A percentile compares a stretch with the other conserved stretches of the same genome.
These are phyloP conservation scores for Hiodon alosoides DNA, from an alignment of 2,113 vertebrate genomes.

Conservation along the genomic window DNA sequence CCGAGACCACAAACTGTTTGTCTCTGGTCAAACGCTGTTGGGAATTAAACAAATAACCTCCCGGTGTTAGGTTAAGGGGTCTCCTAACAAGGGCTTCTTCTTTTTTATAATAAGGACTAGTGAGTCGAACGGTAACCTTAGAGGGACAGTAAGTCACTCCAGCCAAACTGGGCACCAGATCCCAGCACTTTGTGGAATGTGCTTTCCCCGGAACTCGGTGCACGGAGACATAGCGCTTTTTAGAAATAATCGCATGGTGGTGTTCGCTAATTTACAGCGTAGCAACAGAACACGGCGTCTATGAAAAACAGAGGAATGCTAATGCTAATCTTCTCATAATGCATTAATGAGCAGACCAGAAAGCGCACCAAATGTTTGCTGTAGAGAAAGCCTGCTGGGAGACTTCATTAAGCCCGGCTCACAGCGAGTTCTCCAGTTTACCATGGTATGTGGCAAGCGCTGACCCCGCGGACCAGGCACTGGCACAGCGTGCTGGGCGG, in stretches of 20 bases:
- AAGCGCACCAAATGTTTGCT: slow-evolving; percentile 19
- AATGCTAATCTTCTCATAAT: slow-evolving; percentile 20
- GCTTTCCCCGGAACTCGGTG: background rate
- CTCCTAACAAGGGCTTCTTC: no score
- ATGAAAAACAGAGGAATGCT: slow-evolving; percentile 15
- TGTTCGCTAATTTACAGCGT: slow-evolving; percentile 16
- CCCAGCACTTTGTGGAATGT: background rate
- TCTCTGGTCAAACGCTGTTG: no score
- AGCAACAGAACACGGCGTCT: background rate
- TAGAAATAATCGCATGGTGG: slow-evolving; percentile 20
- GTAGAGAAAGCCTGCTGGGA: slow-evolving; percentile 15
- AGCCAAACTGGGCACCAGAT: background rate
- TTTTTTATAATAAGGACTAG: no score
- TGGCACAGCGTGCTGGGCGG: no score
- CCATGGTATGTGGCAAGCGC: no score
- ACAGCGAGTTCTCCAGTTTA: background rate
- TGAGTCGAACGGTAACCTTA: no score
- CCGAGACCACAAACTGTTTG: no score
- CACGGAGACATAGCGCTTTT: slow-evolving; percentile 1
- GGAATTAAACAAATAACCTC: no score
- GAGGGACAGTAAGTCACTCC: no score
- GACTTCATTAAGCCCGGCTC: slow-evolving; percentile 15
- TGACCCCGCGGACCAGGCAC: no score
- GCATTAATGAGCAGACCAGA: slow-evolving; percentile 22
- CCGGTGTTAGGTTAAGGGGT: no score